Conservation (phyloP, 1,140 invertebrate species). For the Pantala flavescens region DNA sequence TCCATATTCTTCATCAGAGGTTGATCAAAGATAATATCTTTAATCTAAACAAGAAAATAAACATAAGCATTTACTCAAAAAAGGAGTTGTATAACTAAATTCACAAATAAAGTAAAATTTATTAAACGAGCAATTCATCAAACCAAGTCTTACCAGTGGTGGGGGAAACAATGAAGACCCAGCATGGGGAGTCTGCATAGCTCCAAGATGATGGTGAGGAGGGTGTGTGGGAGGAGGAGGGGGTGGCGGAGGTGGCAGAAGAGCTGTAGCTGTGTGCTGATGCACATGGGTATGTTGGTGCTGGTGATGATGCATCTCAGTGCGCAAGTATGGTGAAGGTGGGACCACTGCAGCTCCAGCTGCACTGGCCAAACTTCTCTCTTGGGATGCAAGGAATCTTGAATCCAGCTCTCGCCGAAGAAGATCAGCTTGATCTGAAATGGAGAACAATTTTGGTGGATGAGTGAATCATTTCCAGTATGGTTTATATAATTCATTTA, state of each 20-base stretch:
- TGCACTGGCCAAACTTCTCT: slow-evolving; percentile 45
- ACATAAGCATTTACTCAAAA: too few species aligned
- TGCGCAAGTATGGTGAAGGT: slow-evolving; percentile 59
- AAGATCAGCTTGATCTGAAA: slow-evolving; percentile 65
- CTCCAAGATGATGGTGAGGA: neutral
- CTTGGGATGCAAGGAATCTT: slow-evolving; percentile 71
- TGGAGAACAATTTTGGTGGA: neutral
- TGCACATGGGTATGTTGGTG: slow-evolving; percentile 86
- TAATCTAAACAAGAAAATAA: too few species aligned
- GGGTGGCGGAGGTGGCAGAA: slow-evolving; percentile 40
- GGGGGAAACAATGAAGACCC: slow-evolving; percentile 40
- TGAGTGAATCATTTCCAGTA: neutral
- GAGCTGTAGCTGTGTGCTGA: slow-evolving; percentile 59
- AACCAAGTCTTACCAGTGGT: slow-evolving; percentile 50
- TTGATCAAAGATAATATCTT: too few species aligned
- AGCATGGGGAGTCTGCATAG: neutral
- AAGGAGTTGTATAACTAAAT: too few species aligned
- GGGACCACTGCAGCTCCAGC: slow-evolving; percentile 36
- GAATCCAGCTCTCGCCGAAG: slow-evolving; percentile 82
- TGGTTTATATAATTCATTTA: slow-evolving; percentile 15
- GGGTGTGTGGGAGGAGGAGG: slow-evolving; percentile 27
- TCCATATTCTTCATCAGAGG: too few species aligned
- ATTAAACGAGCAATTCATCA: too few species aligned
- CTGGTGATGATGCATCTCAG: slow-evolving; percentile 83
- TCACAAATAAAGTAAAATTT: too few species aligned